phyloP scores from a whole-genome alignment of 37 sponge, comb jelly and placozoan genomes.

The Amphimedon queenslandica region DNA sequence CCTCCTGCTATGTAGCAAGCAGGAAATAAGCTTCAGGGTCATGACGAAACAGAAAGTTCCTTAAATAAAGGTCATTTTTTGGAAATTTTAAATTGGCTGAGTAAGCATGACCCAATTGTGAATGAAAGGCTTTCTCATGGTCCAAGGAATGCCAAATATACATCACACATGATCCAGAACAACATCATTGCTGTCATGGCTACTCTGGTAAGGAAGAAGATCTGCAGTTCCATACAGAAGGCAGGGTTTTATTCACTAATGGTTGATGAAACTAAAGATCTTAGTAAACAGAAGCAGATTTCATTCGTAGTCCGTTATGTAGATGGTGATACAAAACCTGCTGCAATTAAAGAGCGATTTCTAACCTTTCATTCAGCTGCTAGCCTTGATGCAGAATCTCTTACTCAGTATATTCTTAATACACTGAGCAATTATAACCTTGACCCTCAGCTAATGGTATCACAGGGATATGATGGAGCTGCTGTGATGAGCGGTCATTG shows the following conservation, averaged over 20 bases:
- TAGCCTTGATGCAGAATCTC: constrained; percentile 32
- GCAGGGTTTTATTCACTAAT: constrained; percentile 54
- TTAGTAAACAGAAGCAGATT: constrained; percentile 46
- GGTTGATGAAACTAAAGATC: constrained; percentile 66
- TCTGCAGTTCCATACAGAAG: constrained; percentile 35
- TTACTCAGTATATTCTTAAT: constrained; percentile 56
- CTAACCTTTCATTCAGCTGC: constrained; percentile 50
- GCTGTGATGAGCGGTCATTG: constrained; percentile 70
- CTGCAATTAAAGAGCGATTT: constrained; percentile 40
- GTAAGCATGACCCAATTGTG: constrained; percentile 46
- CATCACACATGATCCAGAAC: constrained; percentile 61
- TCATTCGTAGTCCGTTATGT: constrained; percentile 66
- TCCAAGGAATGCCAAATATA: constrained; percentile 67
- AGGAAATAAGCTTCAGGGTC: constrained; percentile 66
- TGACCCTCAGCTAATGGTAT: constrained; percentile 32
- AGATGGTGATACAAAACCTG: constrained; percentile 29
- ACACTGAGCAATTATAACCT: constrained; percentile 21
- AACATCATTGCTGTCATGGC: constrained; percentile 53
- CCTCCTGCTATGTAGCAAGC: constrained; percentile 55
- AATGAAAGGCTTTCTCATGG: neutral
- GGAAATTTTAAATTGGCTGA: constrained; percentile 44
- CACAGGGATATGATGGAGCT: constrained; percentile 75
- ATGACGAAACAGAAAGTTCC: constrained; percentile 51
- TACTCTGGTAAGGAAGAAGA: constrained; percentile 22
- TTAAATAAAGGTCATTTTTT: constrained; percentile 62